Evolutionary conservation across 2,113 vertebrate species (phyloP).

Genomic region (Sus scrofa): T2T-Sscrofa CM000829.6:33001001-33001500

Average conservation of each 20-base stretch:
- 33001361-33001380: not conserved
- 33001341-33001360: not conserved
- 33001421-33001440: not conserved
- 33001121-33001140: not conserved
- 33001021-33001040: not conserved
- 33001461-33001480: not conserved
- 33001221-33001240: not conserved
- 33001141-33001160: not conserved
- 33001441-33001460: slow-evolving; percentile 12
- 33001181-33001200: not conserved
- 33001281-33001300: not conserved
- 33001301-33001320: not conserved
- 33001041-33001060: too few relatives aligned
- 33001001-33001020: not conserved
- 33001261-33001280: not conserved
- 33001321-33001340: not conserved
- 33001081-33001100: not conserved
- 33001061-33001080: not conserved
- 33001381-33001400: not conserved
- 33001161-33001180: not conserved
- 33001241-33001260: not conserved
- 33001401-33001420: not conserved
- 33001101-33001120: not conserved
- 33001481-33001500: not conserved
- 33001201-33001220: not conserved